Percentiles rank a stretch among this genome's conserved stretches.
Evolutionary conservation across 2,113 vertebrate species (phyloP).

Genomic region (Australoheros scitulus): DNA sequence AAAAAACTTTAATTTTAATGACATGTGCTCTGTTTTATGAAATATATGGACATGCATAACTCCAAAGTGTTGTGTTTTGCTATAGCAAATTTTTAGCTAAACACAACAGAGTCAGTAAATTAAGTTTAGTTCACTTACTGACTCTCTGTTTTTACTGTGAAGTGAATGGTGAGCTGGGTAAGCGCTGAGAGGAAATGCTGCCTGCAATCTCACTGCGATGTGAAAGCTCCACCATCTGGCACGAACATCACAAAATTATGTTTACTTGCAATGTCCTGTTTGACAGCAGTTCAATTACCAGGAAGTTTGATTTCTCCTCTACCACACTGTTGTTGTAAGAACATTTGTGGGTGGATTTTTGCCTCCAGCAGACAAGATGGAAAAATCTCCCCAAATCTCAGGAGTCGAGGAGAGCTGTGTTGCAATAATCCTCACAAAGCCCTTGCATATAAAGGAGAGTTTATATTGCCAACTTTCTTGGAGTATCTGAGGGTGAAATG

Average conservation of each 20-base stretch:
- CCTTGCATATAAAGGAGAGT: neutral
- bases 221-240: neutral
- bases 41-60: neutral
- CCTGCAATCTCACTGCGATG: neutral
- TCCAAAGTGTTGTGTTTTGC: neutral
- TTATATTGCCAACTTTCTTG: neutral
- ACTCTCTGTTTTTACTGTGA: neutral
- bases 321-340: neutral
- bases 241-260: neutral
- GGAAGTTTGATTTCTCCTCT: neutral
- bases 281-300: conserved; percentile 27
- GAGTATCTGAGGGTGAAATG: neutral
- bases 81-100: neutral
- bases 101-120: neutral
- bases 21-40: neutral
- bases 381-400: neutral
- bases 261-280: neutral
- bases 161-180: neutral
- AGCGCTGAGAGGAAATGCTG: neutral
- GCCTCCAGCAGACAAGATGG: neutral
- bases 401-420: neutral
- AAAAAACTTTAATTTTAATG: neutral
- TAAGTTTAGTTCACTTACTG: neutral
- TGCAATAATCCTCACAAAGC: neutral
- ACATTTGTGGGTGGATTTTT: neutral